Percentiles rank a stretch among this genome's conserved stretches.
Evolutionary conservation across 2,888 invertebrate species (phyloP).

Genomic region (Hypsopygia costalis): DNA sequence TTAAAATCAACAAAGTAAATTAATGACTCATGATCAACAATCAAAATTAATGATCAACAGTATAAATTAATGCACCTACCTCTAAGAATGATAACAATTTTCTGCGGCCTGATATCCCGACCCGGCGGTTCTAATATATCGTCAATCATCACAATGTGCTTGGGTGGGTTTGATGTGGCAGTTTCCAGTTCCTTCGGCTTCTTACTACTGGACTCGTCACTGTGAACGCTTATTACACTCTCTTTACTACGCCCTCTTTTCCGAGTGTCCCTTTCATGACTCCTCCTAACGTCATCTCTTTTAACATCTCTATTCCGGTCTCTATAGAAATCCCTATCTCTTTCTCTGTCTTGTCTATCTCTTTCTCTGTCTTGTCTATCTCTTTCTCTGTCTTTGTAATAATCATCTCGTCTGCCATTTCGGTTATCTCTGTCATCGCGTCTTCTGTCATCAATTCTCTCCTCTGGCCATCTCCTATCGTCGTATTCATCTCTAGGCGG

Average conservation of each 20-base stretch:
- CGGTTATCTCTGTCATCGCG: constrained; percentile 23
- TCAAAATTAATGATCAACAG: no score
- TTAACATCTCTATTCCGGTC: constrained; percentile 19
- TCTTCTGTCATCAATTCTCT: constrained; percentile 16
- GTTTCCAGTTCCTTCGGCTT: constrained; percentile 38
- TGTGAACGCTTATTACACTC: constrained; percentile 16
- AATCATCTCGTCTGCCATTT: constrained; percentile 18
- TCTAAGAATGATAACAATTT: constrained; percentile 92
- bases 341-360: constrained; percentile 20
- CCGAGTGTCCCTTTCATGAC: constrained; percentile 30
- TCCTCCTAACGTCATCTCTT: constrained; percentile 23
- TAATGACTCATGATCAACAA: no score
- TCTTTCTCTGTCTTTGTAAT: constrained; percentile 14
- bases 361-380: constrained; percentile 2
- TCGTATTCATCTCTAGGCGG: constrained; percentile 16
- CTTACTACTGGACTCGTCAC: constrained; percentile 38
- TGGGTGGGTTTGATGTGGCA: constrained; percentile 36
- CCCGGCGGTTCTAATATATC: constrained; percentile 91
- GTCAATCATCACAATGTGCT: constrained; percentile 84
- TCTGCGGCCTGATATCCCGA: constrained; percentile 87
- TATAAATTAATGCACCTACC: no score
- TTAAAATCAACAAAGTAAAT: no score
- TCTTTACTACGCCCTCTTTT: constrained; percentile 59
- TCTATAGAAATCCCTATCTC: constrained; percentile 32
- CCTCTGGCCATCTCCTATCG: constrained; percentile 18